Evolutionary conservation across 2,797 vertebrate species (phyloP).

Genomic region (Coendou prehensilis): DNA sequence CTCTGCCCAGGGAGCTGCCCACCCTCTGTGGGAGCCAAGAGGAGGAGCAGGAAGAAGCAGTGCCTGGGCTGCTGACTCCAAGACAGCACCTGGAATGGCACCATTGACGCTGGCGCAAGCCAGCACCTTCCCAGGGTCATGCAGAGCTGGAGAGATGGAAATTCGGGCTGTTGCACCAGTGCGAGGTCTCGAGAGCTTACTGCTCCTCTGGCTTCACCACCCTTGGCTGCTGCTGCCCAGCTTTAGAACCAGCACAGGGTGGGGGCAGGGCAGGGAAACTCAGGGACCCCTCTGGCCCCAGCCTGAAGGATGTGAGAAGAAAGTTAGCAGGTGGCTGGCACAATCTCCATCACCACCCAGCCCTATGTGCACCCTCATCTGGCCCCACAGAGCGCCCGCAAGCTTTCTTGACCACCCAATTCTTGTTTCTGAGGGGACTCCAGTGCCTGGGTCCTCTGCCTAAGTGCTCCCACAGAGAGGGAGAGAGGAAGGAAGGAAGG

Average conservation of each 20-base stretch:
- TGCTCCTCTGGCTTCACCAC: neutral
- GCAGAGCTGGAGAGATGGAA: neutral
- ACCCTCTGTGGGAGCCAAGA: neutral
- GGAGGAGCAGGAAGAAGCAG: neutral
- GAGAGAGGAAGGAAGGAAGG: neutral
- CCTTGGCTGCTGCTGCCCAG: neutral
- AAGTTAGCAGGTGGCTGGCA: neutral
- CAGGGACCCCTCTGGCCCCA: neutral
- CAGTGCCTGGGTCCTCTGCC: neutral
- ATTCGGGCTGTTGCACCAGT: neutral
- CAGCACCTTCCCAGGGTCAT: neutral
- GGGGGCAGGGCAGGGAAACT: neutral
- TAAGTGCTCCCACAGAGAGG: neutral
- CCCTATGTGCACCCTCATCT: constrained; percentile 44
- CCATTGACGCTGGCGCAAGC: neutral
- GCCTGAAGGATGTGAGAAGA: neutral
- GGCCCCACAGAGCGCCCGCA: neutral
- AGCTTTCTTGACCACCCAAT: neutral
- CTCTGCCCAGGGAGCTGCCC: neutral
- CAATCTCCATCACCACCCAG: neutral
- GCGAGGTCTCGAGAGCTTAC: neutral
- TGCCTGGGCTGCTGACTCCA: neutral
- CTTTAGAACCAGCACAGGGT: neutral
- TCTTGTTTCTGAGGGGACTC: constrained; percentile 15
- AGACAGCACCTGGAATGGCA: neutral